Base-by-base conservation (phyloP, 2,113 vertebrate genomes). In the Myrmophylax atrothorax region DNA sequence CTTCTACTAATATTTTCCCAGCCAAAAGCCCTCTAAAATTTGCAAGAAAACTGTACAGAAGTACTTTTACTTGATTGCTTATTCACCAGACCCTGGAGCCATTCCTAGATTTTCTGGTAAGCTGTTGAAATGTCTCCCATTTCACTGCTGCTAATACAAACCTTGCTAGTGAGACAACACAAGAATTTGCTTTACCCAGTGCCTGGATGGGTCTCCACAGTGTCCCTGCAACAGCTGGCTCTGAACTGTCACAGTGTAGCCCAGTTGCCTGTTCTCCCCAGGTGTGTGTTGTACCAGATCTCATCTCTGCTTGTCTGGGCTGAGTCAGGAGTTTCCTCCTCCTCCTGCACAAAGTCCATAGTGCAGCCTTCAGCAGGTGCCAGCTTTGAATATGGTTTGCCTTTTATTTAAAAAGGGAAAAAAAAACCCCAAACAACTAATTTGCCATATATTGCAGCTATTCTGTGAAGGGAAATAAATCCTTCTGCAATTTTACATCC, bases 201-300 rank as follows among this genome's bases (percentile, higher is more conserved):
- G 44, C 31, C 70, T 24, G 74, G 42, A 12, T 29, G 58, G 62
- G 29, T 40, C 40, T 4, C 7, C 2, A 2, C 4, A 2, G 38
- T 78, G 80, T 77, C 92, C 78, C 46, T 72, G 76, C 40, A n/a
- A 37, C n/a, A 62, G 44, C 62, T 56, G 78, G n/a, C 44, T 66
- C 59, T 10, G 37, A 4, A 5, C 26, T 40, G 33, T 42, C 6
- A 2, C 6, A 8, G 23, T 12, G 52, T 15, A 25, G 44, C 81
- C 49, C 49, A 8, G 29, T 29, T 72, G 40, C 77, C n/a, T 47
- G 42, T 40, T 91, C 52, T 67, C 62, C 58, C 49, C 8, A 2
- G 0, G 0, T 6, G 2, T 0, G 4, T 18, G 17, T 33, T 22
- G 33, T 64, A 2, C 28, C 35, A 55, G 37, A 10, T 58, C 69